phyloP scores from a whole-genome alignment of 2,888 invertebrate genomes.

The Heteromyza rotundicornis region DNA sequence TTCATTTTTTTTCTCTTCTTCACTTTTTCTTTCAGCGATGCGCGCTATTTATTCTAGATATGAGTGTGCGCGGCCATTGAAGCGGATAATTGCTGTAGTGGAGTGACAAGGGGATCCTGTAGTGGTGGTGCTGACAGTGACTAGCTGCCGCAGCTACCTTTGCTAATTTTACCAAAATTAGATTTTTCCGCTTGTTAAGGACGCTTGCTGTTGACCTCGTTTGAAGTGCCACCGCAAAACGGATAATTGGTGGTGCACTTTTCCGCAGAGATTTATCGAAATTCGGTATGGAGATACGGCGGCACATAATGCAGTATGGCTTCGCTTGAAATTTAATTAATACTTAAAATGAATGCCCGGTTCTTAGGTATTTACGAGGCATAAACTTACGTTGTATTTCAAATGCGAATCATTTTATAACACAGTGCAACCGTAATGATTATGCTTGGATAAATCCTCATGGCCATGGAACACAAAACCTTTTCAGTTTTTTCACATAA shows the following conservation, averaged over 20 bases:
- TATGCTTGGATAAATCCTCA: too few species aligned
- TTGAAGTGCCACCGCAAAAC: not conserved
- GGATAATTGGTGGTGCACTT: not conserved
- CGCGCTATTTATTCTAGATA: slow-evolving; percentile 29
- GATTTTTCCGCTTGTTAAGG: slow-evolving; percentile 34
- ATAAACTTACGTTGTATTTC: too few species aligned
- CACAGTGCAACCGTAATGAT: too few species aligned
- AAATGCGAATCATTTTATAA: too few species aligned
- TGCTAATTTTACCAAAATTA: slow-evolving; percentile 39
- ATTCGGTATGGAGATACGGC: too few species aligned
- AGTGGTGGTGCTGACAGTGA: not conserved
- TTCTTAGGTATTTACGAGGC: too few species aligned
- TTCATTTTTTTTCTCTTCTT: not conserved
- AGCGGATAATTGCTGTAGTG: slow-evolving; percentile 30
- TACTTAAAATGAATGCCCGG: too few species aligned
- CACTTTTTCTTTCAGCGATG: slow-evolving; percentile 10
- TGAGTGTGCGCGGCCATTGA: slow-evolving; percentile 28
- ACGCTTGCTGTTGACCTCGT: slow-evolving; percentile 29
- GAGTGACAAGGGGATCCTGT: slow-evolving; percentile 20
- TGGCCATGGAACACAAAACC: too few species aligned
- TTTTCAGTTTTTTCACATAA: too few species aligned
- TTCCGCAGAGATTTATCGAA: not conserved
- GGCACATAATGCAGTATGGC: too few species aligned
- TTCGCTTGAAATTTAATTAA: too few species aligned
- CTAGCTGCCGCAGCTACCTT: slow-evolving; percentile 7